A percentile compares a stretch with the other conserved stretches of the same genome.
Conservation (phyloP, 2,113 vertebrate species). For the Sclerurus mexicanus region DNA sequence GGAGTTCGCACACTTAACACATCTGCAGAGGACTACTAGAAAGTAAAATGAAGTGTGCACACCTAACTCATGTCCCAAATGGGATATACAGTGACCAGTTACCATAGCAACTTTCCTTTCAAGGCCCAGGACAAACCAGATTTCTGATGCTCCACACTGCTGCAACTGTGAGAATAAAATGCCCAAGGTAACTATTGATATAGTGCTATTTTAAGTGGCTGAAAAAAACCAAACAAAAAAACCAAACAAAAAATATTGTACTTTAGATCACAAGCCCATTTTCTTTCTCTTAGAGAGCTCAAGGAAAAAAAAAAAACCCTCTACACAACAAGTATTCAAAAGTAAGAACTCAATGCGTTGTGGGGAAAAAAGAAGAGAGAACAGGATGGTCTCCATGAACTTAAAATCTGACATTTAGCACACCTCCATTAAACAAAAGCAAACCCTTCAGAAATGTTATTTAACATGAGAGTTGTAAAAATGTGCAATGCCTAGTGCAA, state of each 20-base stretch:
- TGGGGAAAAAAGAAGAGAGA: neutral
- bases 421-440: neutral
- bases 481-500: neutral
- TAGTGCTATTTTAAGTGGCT: neutral
- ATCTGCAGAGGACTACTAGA: neutral
- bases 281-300: no score
- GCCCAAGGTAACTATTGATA: neutral
- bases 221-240: neutral
- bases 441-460: neutral
- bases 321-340: neutral
- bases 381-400: neutral
- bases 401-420: neutral
- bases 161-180: neutral
- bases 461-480: neutral
- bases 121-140: neutral
- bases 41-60: neutral
- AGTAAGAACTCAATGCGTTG: neutral
- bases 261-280: accelerated
- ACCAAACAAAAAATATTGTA: neutral
- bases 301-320: neutral
- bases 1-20: neutral
- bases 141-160: neutral
- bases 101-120: neutral
- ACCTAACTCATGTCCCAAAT: neutral
- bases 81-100: neutral